phyloP scores from a whole-genome alignment of 2,797 vertebrate species.

The Tokudaia muenninki region DNA sequence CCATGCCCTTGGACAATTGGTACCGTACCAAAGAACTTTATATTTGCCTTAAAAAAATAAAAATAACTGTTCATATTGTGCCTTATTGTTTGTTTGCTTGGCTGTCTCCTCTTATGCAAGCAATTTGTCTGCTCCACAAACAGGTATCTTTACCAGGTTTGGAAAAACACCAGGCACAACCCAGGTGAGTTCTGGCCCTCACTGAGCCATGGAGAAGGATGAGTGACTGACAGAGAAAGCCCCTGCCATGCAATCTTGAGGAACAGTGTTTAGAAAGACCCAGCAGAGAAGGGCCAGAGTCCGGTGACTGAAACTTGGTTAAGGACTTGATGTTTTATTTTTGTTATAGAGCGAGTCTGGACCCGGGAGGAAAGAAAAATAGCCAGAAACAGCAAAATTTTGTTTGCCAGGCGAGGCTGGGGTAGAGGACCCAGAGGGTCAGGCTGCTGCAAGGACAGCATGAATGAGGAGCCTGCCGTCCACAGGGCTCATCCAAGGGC shows the following conservation, averaged over 20 bases:
- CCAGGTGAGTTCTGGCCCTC: not conserved
- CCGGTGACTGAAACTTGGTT: not conserved
- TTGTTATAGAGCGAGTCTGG: not conserved
- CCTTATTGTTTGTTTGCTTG: conserved; percentile 48
- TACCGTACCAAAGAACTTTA: conserved; percentile 19
- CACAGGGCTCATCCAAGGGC: not conserved
- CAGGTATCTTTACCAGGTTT: not conserved
- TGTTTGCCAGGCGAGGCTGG: not conserved
- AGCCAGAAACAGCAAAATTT: conserved; percentile 28
- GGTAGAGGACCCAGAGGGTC: not conserved
- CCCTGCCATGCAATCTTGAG: not conserved
- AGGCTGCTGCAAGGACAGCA: not conserved
- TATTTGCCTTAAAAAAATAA: conserved; percentile 1
- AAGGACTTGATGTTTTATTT: not conserved
- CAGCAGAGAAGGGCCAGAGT: not conserved
- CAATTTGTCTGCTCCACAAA: not conserved
- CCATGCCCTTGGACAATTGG: not conserved
- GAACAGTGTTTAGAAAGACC: not conserved
- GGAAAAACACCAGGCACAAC: not conserved
- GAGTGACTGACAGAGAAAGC: not conserved
- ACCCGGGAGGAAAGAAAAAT: not conserved
- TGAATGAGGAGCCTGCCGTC: not conserved
- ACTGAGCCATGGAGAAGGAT: not conserved
- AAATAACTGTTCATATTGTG: conserved; percentile 19
- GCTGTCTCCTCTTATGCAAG: conserved; percentile 28